Evolutionary conservation across 2,888 invertebrate genomes (phyloP).

Genomic region (Lithosia quadra): DNA sequence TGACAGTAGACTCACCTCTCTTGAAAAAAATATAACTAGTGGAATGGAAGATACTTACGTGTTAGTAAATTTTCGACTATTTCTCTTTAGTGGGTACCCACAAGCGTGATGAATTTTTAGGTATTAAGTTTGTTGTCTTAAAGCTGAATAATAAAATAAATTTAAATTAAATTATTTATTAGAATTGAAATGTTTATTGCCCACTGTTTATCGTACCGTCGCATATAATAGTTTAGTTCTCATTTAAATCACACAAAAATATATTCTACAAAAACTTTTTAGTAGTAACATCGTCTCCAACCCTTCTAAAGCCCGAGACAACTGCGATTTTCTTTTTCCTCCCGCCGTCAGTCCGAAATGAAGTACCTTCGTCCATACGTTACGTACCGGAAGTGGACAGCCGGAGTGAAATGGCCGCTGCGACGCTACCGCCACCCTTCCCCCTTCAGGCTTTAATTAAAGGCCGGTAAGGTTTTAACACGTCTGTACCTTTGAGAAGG

Average conservation of each 20-base stretch:
- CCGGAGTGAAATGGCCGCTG: constrained; percentile 72
- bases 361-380: constrained; percentile 80
- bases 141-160: too few species aligned
- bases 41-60: too few species aligned
- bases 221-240: background rate
- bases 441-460: constrained; percentile 79
- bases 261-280: constrained; percentile 8
- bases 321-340: constrained; percentile 77
- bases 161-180: too few species aligned
- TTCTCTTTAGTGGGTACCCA: background rate
- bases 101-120: background rate
- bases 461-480: constrained; percentile 83
- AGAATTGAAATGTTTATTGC: background rate
- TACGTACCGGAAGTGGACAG: constrained; percentile 78
- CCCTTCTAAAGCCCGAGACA: constrained; percentile 61
- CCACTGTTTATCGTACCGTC: too few species aligned
- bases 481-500: constrained; percentile 76
- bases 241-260: background rate
- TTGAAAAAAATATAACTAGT: background rate
- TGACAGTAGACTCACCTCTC: background rate
- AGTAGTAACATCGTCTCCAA: constrained; percentile 54
- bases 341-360: constrained; percentile 78
- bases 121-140: too few species aligned
- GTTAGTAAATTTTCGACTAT: background rate
- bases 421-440: constrained; percentile 60